A percentile compares a stretch with the other conserved stretches of the same genome.
phyloP scores from a whole-genome alignment of 2,113 vertebrate genomes.

The Prietella phreatophila region DNA sequence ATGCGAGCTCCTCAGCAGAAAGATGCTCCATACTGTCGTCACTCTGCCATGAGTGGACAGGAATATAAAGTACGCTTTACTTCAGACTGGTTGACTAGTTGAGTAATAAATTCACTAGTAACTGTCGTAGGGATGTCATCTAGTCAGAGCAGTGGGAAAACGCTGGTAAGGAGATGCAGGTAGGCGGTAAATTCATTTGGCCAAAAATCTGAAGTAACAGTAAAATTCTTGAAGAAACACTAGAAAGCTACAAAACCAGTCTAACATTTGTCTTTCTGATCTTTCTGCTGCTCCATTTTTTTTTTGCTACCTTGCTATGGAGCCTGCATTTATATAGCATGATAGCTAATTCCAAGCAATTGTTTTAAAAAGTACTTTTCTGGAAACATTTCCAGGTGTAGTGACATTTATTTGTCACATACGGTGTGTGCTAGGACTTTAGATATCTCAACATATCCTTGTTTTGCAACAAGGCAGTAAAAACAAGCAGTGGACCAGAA shows the following conservation, averaged over 20 bases:
- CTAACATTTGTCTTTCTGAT: background rate
- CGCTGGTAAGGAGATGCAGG: background rate
- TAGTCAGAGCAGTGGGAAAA: background rate
- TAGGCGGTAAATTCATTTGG: background rate
- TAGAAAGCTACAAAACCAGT: background rate
- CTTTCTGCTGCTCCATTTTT: background rate
- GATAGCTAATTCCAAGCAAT: background rate
- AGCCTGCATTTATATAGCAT: background rate
- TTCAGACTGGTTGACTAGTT: background rate
- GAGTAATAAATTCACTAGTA: background rate
- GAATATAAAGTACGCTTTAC: background rate
- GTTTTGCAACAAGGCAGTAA: background rate
- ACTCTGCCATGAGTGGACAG: constrained; percentile 69
- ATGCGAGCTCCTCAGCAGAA: constrained; percentile 86
- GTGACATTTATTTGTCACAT: background rate
- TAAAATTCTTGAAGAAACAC: background rate
- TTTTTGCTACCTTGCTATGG: background rate
- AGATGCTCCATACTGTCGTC: constrained; percentile 84
- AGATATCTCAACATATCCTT: too few relatives aligned
- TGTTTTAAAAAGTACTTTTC: background rate
- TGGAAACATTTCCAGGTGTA: background rate
- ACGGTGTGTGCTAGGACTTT: too few relatives aligned
- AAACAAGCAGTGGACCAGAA: constrained; percentile 1
- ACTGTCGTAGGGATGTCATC: background rate
- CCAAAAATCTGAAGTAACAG: background rate